Evolutionary conservation across 2,113 vertebrate species (phyloP).

Genomic region (Gulo gulo): DNA sequence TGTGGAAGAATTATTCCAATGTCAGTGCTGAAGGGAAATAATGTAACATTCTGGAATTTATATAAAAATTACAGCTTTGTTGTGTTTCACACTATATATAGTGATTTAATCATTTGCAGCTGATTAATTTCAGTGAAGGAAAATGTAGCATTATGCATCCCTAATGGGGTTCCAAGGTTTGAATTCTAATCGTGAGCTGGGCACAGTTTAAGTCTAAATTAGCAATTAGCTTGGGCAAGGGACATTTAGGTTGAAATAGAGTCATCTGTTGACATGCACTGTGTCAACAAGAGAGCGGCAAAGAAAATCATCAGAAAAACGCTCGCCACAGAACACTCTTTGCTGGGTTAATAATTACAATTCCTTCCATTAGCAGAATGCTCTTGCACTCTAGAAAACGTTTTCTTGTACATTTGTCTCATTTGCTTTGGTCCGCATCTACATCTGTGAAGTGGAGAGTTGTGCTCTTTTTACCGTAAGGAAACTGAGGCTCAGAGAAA

Average conservation of each 20-base stretch:
- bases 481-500: not conserved
- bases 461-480: not conserved
- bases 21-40: conserved; percentile 75
- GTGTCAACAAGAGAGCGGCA: conserved; percentile 38
- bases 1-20: conserved; percentile 72
- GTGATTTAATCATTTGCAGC: conserved; percentile 80
- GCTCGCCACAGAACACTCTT: not conserved
- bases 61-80: conserved; percentile 81
- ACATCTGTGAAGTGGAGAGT: not conserved
- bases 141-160: conserved; percentile 68
- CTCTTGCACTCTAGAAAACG: not conserved
- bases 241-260: conserved; percentile 50
- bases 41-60: conserved; percentile 76
- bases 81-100: conserved; percentile 78
- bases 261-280: conserved; percentile 56
- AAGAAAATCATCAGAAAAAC: not conserved
- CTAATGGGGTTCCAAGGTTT: conserved; percentile 71
- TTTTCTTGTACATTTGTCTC: not conserved
- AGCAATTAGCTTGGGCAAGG: conserved; percentile 53
- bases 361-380: not conserved
- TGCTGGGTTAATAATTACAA: not conserved
- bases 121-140: conserved; percentile 78
- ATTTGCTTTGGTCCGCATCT: not conserved
- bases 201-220: conserved; percentile 66
- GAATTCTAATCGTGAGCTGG: conserved; percentile 59